Conservation (phyloP, 2,113 vertebrate genomes). For the Austrofundulus limnaeus region DNA sequence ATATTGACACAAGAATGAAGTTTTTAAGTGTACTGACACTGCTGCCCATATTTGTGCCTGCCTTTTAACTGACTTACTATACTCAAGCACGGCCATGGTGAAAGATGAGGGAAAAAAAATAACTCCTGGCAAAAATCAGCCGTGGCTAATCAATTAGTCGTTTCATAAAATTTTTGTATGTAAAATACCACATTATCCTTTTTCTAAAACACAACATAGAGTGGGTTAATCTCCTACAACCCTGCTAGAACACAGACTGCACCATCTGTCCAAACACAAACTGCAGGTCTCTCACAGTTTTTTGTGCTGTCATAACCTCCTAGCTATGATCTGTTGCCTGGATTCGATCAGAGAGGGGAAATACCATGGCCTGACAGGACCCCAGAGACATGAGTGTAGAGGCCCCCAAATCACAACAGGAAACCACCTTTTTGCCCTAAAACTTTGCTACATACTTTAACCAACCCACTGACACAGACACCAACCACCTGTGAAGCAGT, state of each 20-base stretch:
- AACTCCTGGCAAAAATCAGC: too few relatives aligned
- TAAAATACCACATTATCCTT: background rate
- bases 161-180: background rate
- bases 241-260: conserved; percentile 1
- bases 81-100: too few relatives aligned
- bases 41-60: too few relatives aligned
- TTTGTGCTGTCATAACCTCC: conserved; percentile 4
- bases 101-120: too few relatives aligned
- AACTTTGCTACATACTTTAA: conserved; percentile 26
- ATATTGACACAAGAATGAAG: too few relatives aligned
- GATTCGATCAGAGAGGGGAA: conserved; percentile 65
- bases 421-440: conserved; percentile 44
- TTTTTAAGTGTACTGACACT: too few relatives aligned
- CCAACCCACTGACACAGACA: conserved; percentile 57
- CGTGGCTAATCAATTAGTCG: background rate
- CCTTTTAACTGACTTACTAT: too few relatives aligned
- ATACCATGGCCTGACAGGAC: conserved; percentile 68
- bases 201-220: background rate
- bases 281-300: conserved; percentile 16
- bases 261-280: conserved; percentile 8
- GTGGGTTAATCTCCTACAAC: background rate
- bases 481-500: conserved; percentile 30
- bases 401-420: conserved; percentile 55
- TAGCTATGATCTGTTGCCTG: conserved; percentile 48
- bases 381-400: conserved; percentile 46